Evolutionary conservation across 35 echinoderm and acorn worm species (phyloP), one percentile per base, ranked within the genome.

Genomic region (Nesometra sesokonis): DNA sequence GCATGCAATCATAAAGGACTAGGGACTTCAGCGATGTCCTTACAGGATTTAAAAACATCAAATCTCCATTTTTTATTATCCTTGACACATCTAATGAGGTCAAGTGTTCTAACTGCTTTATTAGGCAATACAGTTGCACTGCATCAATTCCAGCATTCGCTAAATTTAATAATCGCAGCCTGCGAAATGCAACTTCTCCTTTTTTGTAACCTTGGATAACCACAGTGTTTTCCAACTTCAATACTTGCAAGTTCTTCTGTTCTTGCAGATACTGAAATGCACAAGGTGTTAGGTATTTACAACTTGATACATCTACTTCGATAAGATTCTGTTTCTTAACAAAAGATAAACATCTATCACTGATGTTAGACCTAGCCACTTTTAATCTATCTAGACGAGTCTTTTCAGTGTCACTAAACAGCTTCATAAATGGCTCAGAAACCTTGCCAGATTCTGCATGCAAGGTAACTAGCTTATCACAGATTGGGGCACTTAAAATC

Each of bases 1-100:
- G 77, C 29, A 92, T 88, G 85, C 96, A 99, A 80, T 99, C 90
- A 86, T 94, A 90, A 30, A 99, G 82, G 13, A 99, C 88, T 11
- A 99, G 88, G 11, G 90, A 94, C 33, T 86, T 89, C 13, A 99
- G 90, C 29, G 78, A 38, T 13, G 47, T 43, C 47, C 81, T 88
- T 15, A 92, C 33, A 0, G 87, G 82, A 27, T 88, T 79, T 29
- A 99, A 85, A 27, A 94, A 94, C 17, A 78, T 87, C 78, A 99
- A 46, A 85, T 99, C 90, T 21, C 92, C 94, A 81, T 94, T 91
- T 35, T 94, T 94, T 0, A 99, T 88, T 3, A 94, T 86, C 30
- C 77, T 88, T 11, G 96, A 99, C 13, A 99, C 84, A 57, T 99
- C 90, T 5, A 99, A 47, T 17, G 87, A 80, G 13, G 87, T 87